Conservation (phyloP, 2,113 vertebrate species). For the Elanoides forficatus region DNA sequence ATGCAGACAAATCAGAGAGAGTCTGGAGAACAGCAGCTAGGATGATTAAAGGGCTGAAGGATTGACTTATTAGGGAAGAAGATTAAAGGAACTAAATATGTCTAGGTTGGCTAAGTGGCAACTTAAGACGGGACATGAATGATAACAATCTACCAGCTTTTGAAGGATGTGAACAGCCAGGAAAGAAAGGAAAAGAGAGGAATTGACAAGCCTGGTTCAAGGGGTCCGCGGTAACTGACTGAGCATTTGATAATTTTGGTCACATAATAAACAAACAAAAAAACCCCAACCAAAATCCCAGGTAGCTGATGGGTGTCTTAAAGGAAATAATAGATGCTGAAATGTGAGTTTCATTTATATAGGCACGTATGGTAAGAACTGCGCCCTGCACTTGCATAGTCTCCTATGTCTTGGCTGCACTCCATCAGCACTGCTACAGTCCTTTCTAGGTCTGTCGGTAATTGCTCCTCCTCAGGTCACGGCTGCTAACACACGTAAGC, state of each 20-base stretch:
- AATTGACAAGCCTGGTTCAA: constrained; percentile 14
- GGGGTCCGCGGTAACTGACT: background rate
- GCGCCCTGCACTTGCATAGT: background rate
- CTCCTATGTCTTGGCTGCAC: background rate
- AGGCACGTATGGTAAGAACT: background rate
- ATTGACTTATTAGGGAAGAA: constrained; percentile 55
- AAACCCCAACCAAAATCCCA: background rate
- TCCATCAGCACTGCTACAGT: background rate
- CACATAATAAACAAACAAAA: background rate
- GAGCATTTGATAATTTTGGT: background rate
- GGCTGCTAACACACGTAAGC: background rate
- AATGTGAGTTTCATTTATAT: background rate
- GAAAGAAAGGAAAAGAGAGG: background rate
- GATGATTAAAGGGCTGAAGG: constrained; percentile 63
- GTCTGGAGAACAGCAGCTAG: constrained; percentile 32
- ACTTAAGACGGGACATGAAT: constrained; percentile 57
- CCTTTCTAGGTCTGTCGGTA: background rate
- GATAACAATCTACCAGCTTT: constrained; percentile 57
- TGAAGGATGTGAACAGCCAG: constrained; percentile 37
- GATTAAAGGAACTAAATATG: constrained; percentile 69
- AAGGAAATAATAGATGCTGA: background rate
- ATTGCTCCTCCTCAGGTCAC: background rate
- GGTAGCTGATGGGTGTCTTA: background rate
- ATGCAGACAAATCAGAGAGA: constrained; percentile 46
- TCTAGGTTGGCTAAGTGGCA: constrained; percentile 57